Base-by-base conservation (phyloP, 2,888 invertebrate genomes). In the Mythimna pallens region DNA sequence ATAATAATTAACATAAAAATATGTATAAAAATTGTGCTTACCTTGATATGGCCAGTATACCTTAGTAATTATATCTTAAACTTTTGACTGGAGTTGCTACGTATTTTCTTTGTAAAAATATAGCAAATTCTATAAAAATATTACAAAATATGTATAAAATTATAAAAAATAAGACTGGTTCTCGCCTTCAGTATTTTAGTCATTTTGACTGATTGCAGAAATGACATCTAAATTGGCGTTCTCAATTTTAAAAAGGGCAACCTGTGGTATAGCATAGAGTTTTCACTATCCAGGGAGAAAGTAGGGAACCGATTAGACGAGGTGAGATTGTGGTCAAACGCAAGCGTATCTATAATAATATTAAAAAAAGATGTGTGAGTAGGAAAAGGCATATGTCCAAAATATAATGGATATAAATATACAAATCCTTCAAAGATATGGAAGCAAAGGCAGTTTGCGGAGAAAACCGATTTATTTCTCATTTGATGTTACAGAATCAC, bases 401-500 rank as follows among this genome's bases (percentile, higher is more conserved):
- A 47, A 47, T 47, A 17, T 47, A 17, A 14, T 47, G 17, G 43
- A 43, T 20, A 20, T 47, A 47, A 7, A 47, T 47, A 7, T 47
- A 47, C 17, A 47, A 47, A 36, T 36, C 20, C 14, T 63, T 68
- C 17, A 20, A 69, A 34, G 2, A 43, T 34, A 22, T 17, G 25
- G 2, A 80, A 75, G 25, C 8, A 79, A 80, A 80, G 61, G 5
- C 52, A 55, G 7, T 58, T 58, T 40, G 40, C 62, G 81, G 65
- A 72, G 65, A 66, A 68, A 76, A 65, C 12, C 12, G n/a, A 62
- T 80, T 71, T 80, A 79, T 71, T 80, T 63, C 0, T 55, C 17
- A 55, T 12, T 40, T 52, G 0, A 2, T 64, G 40, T 43, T 40
- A 17, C 12, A 9, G 36, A 22, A 30, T 17, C 50, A 20, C 2